phyloP scores from a whole-genome alignment of 2,113 vertebrate genomes.

The Montifringilla adamsi region DNA sequence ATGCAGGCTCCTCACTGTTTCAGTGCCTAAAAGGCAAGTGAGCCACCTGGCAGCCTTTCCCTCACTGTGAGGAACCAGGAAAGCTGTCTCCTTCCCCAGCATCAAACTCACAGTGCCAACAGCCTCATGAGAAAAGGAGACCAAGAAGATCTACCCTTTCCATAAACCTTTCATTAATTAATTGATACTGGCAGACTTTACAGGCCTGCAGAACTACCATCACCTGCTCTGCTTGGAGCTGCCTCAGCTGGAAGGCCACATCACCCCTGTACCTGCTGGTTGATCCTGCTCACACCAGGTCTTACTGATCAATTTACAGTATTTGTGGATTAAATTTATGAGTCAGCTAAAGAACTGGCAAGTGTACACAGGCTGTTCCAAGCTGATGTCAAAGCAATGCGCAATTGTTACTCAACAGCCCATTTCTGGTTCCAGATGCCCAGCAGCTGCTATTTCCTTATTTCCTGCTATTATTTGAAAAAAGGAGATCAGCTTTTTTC shows the following conservation, averaged over 20 bases:
- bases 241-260: neutral
- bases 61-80: accelerated
- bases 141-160: neutral
- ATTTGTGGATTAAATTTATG: neutral
- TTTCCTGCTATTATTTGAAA: slow-evolving; percentile 5
- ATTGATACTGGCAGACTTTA: neutral
- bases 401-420: neutral
- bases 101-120: neutral
- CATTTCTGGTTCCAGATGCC: neutral
- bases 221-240: neutral
- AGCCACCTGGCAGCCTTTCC: neutral
- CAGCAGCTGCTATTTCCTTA: neutral
- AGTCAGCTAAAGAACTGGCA: neutral
- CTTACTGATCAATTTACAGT: neutral
- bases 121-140: neutral
- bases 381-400: neutral
- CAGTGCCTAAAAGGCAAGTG: neutral
- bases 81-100: neutral
- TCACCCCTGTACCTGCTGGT: neutral
- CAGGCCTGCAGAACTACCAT: neutral
- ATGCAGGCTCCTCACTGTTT: neutral
- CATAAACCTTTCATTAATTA: neutral
- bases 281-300: neutral
- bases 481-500: neutral
- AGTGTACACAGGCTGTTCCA: neutral